Conservation (phyloP, 2,888 invertebrate genomes). For the Poecilobothrus nobilitatus region DNA sequence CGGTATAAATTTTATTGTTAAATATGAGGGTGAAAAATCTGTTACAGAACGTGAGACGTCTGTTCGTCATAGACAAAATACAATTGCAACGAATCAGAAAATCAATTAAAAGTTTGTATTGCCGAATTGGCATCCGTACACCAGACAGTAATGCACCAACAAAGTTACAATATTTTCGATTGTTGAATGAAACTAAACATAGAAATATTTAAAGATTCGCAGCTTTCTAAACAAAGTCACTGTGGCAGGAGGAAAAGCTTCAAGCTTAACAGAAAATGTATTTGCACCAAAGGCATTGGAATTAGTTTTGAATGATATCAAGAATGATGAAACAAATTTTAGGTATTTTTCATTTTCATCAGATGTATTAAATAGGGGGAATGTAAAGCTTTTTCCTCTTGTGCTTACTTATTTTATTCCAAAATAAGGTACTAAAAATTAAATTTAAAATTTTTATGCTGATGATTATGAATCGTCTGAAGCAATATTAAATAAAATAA, state of each 20-base stretch:
- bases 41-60: too few relatives aligned
- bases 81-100: too few relatives aligned
- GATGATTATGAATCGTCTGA: slow-evolving; percentile 12
- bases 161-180: too few relatives aligned
- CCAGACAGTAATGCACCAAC: too few relatives aligned
- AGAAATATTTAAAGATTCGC: too few relatives aligned
- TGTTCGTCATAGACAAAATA: too few relatives aligned
- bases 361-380: too few relatives aligned
- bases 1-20: too few relatives aligned
- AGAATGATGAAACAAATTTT: neutral
- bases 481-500: slow-evolving; percentile 11
- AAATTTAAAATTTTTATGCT: slow-evolving; percentile 12
- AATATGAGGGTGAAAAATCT: too few relatives aligned
- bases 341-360: neutral
- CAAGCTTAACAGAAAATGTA: neutral
- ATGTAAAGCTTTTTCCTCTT: slow-evolving; percentile 11
- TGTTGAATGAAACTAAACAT: too few relatives aligned
- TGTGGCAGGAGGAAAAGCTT: slow-evolving; percentile 1
- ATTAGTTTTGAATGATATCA: neutral
- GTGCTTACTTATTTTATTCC: slow-evolving; percentile 10
- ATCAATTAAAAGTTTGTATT: too few relatives aligned
- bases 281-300: neutral
- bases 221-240: neutral
- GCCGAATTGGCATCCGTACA: too few relatives aligned
- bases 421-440: slow-evolving; percentile 12